Evolutionary conservation across 2,797 vertebrate species (phyloP).

Genomic region (Sebastes reedi): DNA sequence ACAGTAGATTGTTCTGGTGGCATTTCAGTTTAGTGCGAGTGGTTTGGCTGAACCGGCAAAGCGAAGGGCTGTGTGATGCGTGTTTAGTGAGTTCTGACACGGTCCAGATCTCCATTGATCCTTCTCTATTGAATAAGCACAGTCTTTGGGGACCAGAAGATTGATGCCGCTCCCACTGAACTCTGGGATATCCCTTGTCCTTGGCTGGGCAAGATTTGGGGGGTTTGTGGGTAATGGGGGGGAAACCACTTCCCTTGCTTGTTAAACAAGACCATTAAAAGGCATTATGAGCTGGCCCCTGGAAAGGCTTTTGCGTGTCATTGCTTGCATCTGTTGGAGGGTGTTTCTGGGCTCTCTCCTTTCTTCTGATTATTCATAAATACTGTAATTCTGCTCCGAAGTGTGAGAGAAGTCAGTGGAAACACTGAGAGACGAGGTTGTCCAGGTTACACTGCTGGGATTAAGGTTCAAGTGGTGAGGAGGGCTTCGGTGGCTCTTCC

Average conservation of each 20-base stretch:
- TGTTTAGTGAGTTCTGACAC: slow-evolving; percentile 69
- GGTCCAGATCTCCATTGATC: slow-evolving; percentile 70
- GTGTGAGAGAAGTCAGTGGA: slow-evolving; percentile 35
- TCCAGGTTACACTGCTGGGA: slow-evolving; percentile 47
- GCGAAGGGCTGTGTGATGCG: slow-evolving; percentile 31
- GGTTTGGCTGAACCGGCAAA: slow-evolving; percentile 67
- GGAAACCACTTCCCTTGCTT: slow-evolving; percentile 83
- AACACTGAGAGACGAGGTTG: slow-evolving; percentile 40
- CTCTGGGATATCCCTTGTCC: slow-evolving; percentile 80
- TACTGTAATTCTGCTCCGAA: slow-evolving; percentile 38
- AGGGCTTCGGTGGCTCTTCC: not conserved
- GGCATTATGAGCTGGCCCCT: slow-evolving; percentile 72
- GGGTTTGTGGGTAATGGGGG: slow-evolving; percentile 79
- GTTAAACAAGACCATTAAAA: slow-evolving; percentile 85
- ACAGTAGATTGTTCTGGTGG: slow-evolving; percentile 70
- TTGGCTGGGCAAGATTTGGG: slow-evolving; percentile 63
- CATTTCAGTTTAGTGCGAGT: slow-evolving; percentile 54
- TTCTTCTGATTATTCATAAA: slow-evolving; percentile 65
- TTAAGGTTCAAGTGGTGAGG: slow-evolving; percentile 34
- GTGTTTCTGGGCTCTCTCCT: slow-evolving; percentile 64
- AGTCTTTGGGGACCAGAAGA: slow-evolving; percentile 73
- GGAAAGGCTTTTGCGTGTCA: slow-evolving; percentile 72
- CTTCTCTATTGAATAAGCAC: slow-evolving; percentile 71
- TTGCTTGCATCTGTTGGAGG: slow-evolving; percentile 77
- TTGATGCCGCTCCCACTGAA: slow-evolving; percentile 80